phyloP scores from a whole-genome alignment of 2,888 invertebrate genomes.

The Clistopyga incitator region DNA sequence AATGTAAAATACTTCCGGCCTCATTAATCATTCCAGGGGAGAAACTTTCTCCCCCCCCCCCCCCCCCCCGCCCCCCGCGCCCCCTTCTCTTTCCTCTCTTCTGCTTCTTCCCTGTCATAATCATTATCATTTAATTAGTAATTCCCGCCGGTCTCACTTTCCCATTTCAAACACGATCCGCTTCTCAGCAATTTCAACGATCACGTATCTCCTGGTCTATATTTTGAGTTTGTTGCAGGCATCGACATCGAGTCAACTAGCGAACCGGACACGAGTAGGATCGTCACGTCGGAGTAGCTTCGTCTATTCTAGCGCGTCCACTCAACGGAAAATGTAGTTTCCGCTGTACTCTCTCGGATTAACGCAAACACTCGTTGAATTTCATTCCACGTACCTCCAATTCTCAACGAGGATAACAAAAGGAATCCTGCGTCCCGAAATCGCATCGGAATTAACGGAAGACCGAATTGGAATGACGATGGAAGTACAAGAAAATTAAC shows the following conservation, averaged over 20 bases:
- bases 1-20: slow-evolving; percentile 22
- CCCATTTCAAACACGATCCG: slow-evolving; percentile 34
- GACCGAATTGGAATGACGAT: background rate
- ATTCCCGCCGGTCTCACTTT: slow-evolving; percentile 22
- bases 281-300: slow-evolving; percentile 40
- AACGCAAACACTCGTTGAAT: slow-evolving; percentile 67
- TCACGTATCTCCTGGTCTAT: slow-evolving; percentile 40
- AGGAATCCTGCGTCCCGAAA: background rate
- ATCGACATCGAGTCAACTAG: slow-evolving; percentile 24
- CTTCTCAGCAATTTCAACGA: slow-evolving; percentile 32
- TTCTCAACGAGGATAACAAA: slow-evolving; percentile 17
- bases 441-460: background rate
- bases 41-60: slow-evolving; percentile 27
- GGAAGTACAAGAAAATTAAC: background rate
- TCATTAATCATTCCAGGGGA: slow-evolving; percentile 5
- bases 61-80: too few species aligned
- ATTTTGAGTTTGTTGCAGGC: slow-evolving; percentile 19
- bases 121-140: slow-evolving; percentile 33
- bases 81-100: background rate
- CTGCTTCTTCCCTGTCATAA: background rate
- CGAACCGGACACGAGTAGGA: slow-evolving; percentile 41
- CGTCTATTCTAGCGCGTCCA: slow-evolving; percentile 13
- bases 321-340: slow-evolving; percentile 54
- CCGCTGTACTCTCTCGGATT: slow-evolving; percentile 40
- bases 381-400: slow-evolving; percentile 66